These are phyloP conservation scores for Rhogogaster chlorosoma DNA, from an alignment of 2,888 invertebrate genomes.

Conservation along the genomic window DNA sequence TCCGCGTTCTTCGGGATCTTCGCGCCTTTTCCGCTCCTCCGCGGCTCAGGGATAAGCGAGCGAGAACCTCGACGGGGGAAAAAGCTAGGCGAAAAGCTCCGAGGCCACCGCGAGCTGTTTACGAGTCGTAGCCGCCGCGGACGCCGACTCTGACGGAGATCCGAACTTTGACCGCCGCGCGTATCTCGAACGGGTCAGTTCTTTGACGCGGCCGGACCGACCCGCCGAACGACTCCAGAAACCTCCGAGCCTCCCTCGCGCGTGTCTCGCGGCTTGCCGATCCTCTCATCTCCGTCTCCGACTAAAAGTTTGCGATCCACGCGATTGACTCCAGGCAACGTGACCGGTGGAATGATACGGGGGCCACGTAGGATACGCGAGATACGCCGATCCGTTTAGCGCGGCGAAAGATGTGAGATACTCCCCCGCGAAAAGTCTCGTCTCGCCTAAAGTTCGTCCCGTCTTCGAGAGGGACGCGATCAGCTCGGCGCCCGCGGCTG, in stretches of 20 bases:
- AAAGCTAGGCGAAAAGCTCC: background rate
- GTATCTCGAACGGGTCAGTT: constrained; percentile 14
- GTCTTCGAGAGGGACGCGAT: constrained; percentile 2
- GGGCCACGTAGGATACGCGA: background rate
- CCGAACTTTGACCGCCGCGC: constrained; percentile 40
- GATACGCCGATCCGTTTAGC: background rate
- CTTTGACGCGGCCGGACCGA: constrained; percentile 7
- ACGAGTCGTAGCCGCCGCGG: background rate
- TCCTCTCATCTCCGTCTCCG: background rate
- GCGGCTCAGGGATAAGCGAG: background rate
- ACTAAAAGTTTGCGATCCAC: background rate
- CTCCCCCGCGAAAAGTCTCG: background rate
- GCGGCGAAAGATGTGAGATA: background rate
- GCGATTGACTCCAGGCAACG: background rate
- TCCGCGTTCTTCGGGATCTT: background rate
- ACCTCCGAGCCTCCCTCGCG: constrained; percentile 9
- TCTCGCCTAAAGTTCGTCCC: background rate
- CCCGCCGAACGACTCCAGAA: background rate
- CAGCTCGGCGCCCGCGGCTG: background rate
- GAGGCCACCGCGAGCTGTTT: background rate
- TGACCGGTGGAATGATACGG: background rate
- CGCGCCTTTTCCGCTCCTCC: background rate
- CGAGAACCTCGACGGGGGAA: background rate
- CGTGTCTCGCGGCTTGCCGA: constrained; percentile 9
- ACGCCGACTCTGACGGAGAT: constrained; percentile 31